Base-by-base conservation (phyloP, 2,797 vertebrate species). In the Cyprinella venusta region DNA sequence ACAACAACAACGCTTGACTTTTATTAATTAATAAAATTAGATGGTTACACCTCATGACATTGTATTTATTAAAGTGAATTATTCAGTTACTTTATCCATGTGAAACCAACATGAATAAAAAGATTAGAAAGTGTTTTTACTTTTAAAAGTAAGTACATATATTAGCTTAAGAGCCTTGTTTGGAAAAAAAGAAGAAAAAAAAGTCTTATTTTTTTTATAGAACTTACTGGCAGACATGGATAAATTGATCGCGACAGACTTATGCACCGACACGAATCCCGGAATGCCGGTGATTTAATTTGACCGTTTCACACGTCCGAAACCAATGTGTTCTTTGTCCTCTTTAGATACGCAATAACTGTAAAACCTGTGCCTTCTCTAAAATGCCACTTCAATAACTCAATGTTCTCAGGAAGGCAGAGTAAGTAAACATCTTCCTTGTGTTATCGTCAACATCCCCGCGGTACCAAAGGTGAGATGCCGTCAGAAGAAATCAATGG, bases 401-500 rank as follows among this genome's bases (percentile, higher is more conserved):
- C 56, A 2, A 3, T 33, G 42, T 72, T 48, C 56, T 72, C 19
- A 50, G 8, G 12, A 72, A 71, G 40, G 18, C 42, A 38, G 30
- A 81, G 42, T 33, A 48, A 5, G 40, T 61, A 50, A 77, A 50
- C 45, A 86, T 71, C 72, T 54, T 76, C 72, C 8, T 69, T 9
- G 15, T 33, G 30, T 40, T 67, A 18, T 54, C 26, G 42, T 69
- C 67, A 76, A 78, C 56, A 67, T 72, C 79, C 68, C 74, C 26
- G 68, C 6, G 67, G 54, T 71, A 50, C n/a, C 52, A 81, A 81
- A 81, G 79, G 79, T 77, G 72, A 77, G 79, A 71, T 81, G 50
- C 61, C 48, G 24, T 63, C 65, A 24, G n/a, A 61, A 67, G 74
- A 67, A 87, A 79, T 86, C 70, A 80, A 86, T 83, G 63, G 45